phyloP scores from a whole-genome alignment of 2,797 vertebrate species.

The Macropus fuliginosus region DNA sequence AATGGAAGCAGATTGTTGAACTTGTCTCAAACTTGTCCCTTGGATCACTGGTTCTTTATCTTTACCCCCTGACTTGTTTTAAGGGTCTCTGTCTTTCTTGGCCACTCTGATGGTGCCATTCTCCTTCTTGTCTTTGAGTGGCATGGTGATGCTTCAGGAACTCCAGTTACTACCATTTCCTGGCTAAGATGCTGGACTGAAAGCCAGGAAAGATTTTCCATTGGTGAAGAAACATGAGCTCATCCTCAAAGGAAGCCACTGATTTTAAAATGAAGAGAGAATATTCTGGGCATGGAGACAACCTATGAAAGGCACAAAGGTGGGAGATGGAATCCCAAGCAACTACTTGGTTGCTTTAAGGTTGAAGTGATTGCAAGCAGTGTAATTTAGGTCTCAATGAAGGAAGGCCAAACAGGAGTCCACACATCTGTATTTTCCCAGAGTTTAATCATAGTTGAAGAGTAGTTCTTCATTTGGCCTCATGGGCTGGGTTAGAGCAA shows the following conservation, averaged over 20 bases:
- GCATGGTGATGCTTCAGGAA: slow-evolving; percentile 82
- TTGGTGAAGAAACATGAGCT: not conserved
- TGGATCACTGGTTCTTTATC: slow-evolving; percentile 99
- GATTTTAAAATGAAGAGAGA: not conserved
- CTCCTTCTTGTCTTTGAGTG: slow-evolving; percentile 94
- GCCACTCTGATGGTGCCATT: slow-evolving; percentile 92
- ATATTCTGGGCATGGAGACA: not conserved
- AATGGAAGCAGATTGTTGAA: slow-evolving; percentile 96
- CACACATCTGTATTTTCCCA: not conserved
- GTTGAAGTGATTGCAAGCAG: not conserved
- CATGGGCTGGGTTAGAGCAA: not conserved
- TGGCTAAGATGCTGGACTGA: slow-evolving; percentile 90
- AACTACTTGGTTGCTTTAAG: not conserved
- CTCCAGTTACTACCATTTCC: slow-evolving; percentile 63
- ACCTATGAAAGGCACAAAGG: not conserved
- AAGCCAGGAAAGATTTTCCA: slow-evolving; percentile 75
- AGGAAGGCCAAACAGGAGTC: not conserved
- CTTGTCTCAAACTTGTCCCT: slow-evolving; percentile 96
- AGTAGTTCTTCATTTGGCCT: not conserved
- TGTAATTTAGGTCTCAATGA: not conserved
- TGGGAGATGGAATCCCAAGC: not conserved
- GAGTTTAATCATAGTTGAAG: not conserved
- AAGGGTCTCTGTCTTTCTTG: slow-evolving; percentile 96
- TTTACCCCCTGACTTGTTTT: slow-evolving; percentile 95
- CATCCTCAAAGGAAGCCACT: not conserved